Conservation (phyloP, 2,113 vertebrate species). For the Phasianus colchicus region DNA sequence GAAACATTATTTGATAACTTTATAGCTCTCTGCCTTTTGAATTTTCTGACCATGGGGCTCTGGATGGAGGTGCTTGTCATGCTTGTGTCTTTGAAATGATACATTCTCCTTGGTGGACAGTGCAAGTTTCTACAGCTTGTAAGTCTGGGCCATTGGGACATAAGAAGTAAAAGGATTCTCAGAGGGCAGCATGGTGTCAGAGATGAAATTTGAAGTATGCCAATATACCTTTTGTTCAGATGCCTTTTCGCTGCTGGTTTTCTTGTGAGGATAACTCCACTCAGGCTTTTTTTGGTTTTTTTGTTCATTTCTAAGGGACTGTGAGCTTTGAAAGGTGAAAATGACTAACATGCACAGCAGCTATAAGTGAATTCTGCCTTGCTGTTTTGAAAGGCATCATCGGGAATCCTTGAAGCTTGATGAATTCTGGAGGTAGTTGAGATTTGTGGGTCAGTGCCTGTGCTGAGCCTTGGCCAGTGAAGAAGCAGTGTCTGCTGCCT, state of each 20-base stretch:
- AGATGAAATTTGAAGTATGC: neutral
- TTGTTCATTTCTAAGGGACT: neutral
- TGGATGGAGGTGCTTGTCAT: rapidly evolving
- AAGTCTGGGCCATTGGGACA: neutral
- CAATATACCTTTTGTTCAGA: neutral
- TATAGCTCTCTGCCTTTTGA: neutral
- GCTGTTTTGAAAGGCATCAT: neutral
- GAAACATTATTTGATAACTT: neutral
- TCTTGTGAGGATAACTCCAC: neutral
- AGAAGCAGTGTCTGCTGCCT: neutral
- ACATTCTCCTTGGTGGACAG: neutral
- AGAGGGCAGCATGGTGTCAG: neutral
- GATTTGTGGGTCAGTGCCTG: neutral
- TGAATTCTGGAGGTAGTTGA: neutral
- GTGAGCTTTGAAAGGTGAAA: neutral
- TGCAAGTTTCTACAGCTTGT: neutral
- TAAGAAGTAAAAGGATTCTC: neutral
- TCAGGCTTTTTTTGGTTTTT: neutral
- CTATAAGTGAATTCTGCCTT: neutral
- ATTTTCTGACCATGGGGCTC: neutral
- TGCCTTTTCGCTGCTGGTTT: neutral
- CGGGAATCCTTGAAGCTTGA: neutral
- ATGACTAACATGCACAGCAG: neutral
- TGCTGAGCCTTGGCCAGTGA: neutral
- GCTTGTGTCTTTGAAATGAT: neutral